Base-by-base conservation (phyloP, 1,140 invertebrate genomes). In the Drosophila kanapiae region DNA sequence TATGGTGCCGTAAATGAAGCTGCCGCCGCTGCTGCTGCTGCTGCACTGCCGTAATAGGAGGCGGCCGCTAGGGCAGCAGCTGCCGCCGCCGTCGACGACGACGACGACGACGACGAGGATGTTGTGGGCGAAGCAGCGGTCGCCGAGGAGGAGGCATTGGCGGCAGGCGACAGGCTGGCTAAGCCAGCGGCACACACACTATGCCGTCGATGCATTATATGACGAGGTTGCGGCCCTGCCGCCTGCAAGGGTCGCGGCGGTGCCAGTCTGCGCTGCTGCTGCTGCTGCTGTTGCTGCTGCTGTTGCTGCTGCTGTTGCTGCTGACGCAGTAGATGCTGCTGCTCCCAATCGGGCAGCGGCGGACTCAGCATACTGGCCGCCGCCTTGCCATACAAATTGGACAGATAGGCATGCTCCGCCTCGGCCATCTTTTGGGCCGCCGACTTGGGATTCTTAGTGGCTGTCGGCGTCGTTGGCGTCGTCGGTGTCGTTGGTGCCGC, bases 351-450 rank as follows among this genome's bases (percentile, higher is more conserved):
- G 47, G 27, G 61, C 37, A 40, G 40, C 4, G 91, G 82, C 10
- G 91, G 91, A 76, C 87, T 92, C 16, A 92, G 53, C 85, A 92
- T 91, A 40, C 82, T 91, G 13, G 91, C 88, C 13, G 91, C 91
- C 23, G 91, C 91, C 53, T 91, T 91, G 48, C 84, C 71, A 27
- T 88, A 91, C 45, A 91, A 38, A 16, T 78, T 91, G 0, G 82
- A 85, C 35, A 91, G 43, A 64, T 92, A 92, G 6, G 86, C 91
- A 29, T 91, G 87, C 72, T 92, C 91, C 0, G 75, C 91, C 27
- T 91, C 81, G 23, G 91, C 86, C 78, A 85, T 90, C 31, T 91
- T 80, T 51, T 90, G 85, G 1, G 81, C 85, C 5, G 85, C 81
- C 23, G 82, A 53, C 51, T 54, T 78, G 48, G 33, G 38, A 38